A percentile compares a stretch with the other conserved stretches of the same genome.
Evolutionary conservation across 2,888 invertebrate species (phyloP).

Genomic region (Dynastes hyllus): DNA sequence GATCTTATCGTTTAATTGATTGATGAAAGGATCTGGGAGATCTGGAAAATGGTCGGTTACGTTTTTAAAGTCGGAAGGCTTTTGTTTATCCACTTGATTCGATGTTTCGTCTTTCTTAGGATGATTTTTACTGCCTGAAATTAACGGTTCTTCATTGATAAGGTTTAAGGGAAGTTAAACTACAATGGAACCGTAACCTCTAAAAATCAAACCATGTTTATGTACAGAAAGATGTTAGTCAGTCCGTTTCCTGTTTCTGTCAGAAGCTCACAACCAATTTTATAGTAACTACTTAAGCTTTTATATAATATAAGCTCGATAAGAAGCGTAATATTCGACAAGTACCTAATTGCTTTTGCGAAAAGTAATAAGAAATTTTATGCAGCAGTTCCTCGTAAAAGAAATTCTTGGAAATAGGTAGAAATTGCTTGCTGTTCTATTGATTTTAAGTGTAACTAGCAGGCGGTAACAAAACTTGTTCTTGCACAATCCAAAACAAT

Average conservation of each 20-base stretch:
- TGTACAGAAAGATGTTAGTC: conserved; percentile 59
- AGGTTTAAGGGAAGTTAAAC: background rate
- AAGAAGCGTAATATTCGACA: background rate
- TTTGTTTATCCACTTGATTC: conserved; percentile 57
- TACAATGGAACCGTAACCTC: conserved; percentile 49
- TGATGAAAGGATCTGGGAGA: conserved; percentile 20
- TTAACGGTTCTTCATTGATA: conserved; percentile 51
- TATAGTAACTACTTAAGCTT: conserved; percentile 25
- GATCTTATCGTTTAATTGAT: conserved; percentile 57
- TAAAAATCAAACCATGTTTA: conserved; percentile 54
- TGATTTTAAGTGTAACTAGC: no score
- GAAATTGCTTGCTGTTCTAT: no score
- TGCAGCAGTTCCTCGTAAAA: no score
- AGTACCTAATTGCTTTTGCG: background rate
- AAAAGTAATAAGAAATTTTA: background rate
- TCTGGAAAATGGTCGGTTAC: conserved; percentile 54
- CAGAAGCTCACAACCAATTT: conserved; percentile 41
- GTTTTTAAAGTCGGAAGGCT: conserved; percentile 54
- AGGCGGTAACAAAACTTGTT: no score
- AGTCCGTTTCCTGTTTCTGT: conserved; percentile 53
- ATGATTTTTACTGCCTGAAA: conserved; percentile 63
- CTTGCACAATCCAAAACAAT: no score
- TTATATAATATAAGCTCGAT: background rate
- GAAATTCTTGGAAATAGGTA: no score
- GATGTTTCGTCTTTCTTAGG: conserved; percentile 56